A percentile compares a stretch with the other conserved stretches of the same genome.
Conservation (phyloP, 2,797 vertebrate genomes). For the Hyperoplus immaculatus region DNA sequence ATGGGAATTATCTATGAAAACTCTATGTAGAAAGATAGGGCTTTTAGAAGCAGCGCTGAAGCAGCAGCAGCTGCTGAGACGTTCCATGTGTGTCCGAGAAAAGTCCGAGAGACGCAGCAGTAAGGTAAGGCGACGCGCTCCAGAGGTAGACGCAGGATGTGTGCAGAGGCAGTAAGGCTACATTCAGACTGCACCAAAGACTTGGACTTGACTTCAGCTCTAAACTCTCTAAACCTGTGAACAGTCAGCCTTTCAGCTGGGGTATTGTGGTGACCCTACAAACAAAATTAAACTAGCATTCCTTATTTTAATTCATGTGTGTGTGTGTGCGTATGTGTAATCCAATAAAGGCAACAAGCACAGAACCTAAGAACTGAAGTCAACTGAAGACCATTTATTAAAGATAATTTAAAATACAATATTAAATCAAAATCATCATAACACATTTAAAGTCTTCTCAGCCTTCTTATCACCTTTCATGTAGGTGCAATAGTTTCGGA, state of each 20-base stretch:
- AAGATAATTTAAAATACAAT: neutral
- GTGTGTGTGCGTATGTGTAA: slow-evolving; percentile 17
- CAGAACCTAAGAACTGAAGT: slow-evolving; percentile 41
- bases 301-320: slow-evolving; percentile 65
- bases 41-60: no score
- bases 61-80: no score
- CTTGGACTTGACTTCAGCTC: no score
- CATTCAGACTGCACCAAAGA: no score
- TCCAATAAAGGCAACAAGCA: slow-evolving; percentile 59
- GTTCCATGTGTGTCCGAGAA: no score
- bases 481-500: neutral
- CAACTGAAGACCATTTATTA: neutral
- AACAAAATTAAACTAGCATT: slow-evolving; percentile 76
- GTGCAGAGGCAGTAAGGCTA: no score
- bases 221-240: slow-evolving; percentile 26
- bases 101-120: no score
- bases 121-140: no score
- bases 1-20: no score
- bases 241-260: slow-evolving; percentile 57
- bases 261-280: slow-evolving; percentile 62
- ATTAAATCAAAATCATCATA: neutral
- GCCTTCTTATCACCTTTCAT: neutral
- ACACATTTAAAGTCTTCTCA: neutral
- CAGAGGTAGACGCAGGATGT: no score
- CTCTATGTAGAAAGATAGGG: no score